Evolutionary conservation across 2,888 invertebrate genomes (phyloP).

Genomic region (Oasisia sp.): DNA sequence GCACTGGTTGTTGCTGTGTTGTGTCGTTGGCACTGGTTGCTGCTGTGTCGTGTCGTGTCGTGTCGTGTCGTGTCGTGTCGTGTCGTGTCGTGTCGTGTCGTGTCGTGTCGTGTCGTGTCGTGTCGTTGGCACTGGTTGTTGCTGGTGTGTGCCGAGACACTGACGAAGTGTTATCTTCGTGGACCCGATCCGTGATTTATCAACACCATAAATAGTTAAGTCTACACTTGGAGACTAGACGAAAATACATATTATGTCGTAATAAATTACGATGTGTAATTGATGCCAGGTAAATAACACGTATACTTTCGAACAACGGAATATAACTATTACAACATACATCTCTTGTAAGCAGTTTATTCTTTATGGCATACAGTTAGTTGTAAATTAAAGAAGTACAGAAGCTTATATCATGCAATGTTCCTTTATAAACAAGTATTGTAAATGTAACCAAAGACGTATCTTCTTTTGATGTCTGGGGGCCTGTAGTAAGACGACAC

Average conservation of each 20-base stretch:
- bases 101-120: too few relatives aligned
- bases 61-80: too few relatives aligned
- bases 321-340: background rate
- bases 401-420: background rate
- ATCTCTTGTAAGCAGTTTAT: background rate
- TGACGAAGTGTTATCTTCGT: background rate
- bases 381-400: background rate
- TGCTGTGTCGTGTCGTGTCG: too few relatives aligned
- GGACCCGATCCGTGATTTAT: background rate
- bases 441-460: background rate
- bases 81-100: too few relatives aligned
- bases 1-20: too few relatives aligned
- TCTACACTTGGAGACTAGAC: background rate
- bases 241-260: too few relatives aligned
- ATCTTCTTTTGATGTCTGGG: background rate
- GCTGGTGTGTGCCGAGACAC: too few relatives aligned
- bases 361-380: background rate
- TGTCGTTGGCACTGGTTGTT: too few relatives aligned
- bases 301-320: background rate
- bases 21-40: too few relatives aligned
- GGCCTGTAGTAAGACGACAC: background rate
- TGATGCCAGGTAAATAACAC: background rate
- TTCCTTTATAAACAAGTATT: background rate
- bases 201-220: background rate
- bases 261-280: background rate